Evolutionary conservation across 2,797 vertebrate species (phyloP), one percentile per base, ranked within the genome.

Genomic region (Phaenicophaeus curvirostris): DNA sequence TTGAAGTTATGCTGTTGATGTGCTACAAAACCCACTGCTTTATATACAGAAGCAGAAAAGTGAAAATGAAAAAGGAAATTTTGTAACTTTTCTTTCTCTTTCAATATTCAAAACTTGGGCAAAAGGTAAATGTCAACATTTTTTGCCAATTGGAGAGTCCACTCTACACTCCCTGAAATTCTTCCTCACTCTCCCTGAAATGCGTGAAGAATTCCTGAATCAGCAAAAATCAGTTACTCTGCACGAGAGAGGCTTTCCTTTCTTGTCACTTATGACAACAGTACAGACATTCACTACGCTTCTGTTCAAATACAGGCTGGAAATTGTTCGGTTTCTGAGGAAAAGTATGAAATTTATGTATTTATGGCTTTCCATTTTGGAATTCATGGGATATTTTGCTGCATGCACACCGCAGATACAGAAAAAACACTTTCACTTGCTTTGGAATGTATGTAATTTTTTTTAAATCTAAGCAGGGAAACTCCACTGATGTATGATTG

Each of bases 41-140:
- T 61, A 69, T 54, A 91, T 91, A 91, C 42, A 88, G n/a, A 33
- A 39, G 33, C 62, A 51, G n/a, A 41, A 91, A 97, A 97, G 82
- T 66, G 87, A 95, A 97, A 98, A 96, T 44, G 63, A 96, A 96
- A 95, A 83, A 67, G 30, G 66, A 66, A 11, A 30, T 28, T 93
- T 84, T 91, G 21, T 51, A 72, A 87, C 62, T 68, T 55, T 62
- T 41, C 63, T 83, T 95, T 80, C 82, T 89, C 84, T 97, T 96
- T 97, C 95, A 91, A 8, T 89, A 77, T 81, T 78, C 48, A 92
- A 91, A 94, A 91, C 50, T 54, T 84, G 51, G 71, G 48, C 39
- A 71, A 86, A 82, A 86, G n/a, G 51, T 54, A 78, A 87, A 78
- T 39, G 55, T 44, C 41, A 72, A 65, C 7, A 1, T 37, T 89